Evolutionary conservation across 2,888 invertebrate species (phyloP).

Genomic region (Drosophila quinaria): DNA sequence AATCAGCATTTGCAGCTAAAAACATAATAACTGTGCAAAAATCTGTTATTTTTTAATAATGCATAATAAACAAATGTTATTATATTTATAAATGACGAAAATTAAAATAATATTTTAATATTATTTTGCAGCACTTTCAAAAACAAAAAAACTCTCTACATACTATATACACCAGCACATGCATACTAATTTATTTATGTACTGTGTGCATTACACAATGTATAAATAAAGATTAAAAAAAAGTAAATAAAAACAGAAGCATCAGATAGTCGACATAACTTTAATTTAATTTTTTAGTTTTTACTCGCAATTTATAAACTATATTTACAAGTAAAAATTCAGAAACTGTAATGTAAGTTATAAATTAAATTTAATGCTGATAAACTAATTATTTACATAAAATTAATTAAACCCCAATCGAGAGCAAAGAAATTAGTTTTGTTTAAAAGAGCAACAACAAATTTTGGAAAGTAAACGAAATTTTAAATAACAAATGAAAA

Average conservation of each 20-base stretch:
- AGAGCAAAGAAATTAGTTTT: slow-evolving; percentile 53
- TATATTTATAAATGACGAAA: slow-evolving; percentile 51
- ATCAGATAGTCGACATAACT: slow-evolving; percentile 55
- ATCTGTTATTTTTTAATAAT: slow-evolving; percentile 70
- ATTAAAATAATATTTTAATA: slow-evolving; percentile 45
- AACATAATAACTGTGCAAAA: slow-evolving; percentile 59
- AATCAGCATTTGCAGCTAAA: slow-evolving; percentile 74
- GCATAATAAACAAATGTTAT: slow-evolving; percentile 41
- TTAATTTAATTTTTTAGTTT: slow-evolving; percentile 69
- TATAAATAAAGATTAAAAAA: slow-evolving; percentile 46
- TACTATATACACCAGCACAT: slow-evolving; percentile 37
- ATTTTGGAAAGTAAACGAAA: slow-evolving; percentile 51
- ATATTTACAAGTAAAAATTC: slow-evolving; percentile 65
- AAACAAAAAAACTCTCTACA: slow-evolving; percentile 53
- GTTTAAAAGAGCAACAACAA: slow-evolving; percentile 47
- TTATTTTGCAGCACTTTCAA: slow-evolving; percentile 73
- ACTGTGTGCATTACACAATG: slow-evolving; percentile 52
- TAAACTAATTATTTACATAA: slow-evolving; percentile 63
- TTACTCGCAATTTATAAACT: slow-evolving; percentile 72
- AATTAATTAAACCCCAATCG: slow-evolving; percentile 45
- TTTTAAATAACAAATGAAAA: slow-evolving; percentile 60
- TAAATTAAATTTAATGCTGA: slow-evolving; percentile 43
- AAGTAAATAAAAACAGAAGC: slow-evolving; percentile 28
- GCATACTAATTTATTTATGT: slow-evolving; percentile 47
- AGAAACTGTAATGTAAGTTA: slow-evolving; percentile 56